These are phyloP conservation scores for Norana najaformis DNA, from an alignment of 2,888 invertebrate species.

Conservation along the genomic window DNA sequence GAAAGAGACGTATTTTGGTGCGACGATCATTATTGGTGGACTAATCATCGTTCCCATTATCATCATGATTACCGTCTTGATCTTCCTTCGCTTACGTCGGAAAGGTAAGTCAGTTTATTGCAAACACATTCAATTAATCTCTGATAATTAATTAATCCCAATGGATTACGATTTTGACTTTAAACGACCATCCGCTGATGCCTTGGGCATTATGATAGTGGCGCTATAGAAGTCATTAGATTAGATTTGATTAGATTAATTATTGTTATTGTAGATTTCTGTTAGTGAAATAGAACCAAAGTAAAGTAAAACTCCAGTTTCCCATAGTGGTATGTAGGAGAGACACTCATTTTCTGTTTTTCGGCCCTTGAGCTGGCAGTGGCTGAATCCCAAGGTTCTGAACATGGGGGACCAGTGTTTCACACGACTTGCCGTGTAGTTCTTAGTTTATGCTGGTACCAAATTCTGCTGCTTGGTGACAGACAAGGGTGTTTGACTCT, in stretches of 20 bases:
- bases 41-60: slow-evolving; percentile 62
- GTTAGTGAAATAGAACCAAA: background rate
- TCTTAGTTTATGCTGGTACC: background rate
- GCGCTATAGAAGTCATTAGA: no score
- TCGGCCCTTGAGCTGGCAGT: background rate
- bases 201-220: no score
- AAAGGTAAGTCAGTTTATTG: slow-evolving; percentile 51
- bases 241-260: no score
- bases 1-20: slow-evolving; percentile 47
- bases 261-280: background rate
- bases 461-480: background rate
- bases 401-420: background rate
- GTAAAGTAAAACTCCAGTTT: background rate
- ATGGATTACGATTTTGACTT: no score
- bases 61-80: slow-evolving; percentile 57
- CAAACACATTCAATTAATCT: no score
- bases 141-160: no score
- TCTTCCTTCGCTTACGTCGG: slow-evolving; percentile 57
- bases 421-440: background rate
- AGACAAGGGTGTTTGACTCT: background rate
- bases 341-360: no score
- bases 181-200: no score
- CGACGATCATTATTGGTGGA: slow-evolving; percentile 61
- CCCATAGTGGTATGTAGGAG: background rate
- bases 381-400: background rate